These are phyloP conservation scores for Microtus ochrogaster DNA, from an alignment of 2,113 vertebrate genomes.

Conservation along the genomic window DNA sequence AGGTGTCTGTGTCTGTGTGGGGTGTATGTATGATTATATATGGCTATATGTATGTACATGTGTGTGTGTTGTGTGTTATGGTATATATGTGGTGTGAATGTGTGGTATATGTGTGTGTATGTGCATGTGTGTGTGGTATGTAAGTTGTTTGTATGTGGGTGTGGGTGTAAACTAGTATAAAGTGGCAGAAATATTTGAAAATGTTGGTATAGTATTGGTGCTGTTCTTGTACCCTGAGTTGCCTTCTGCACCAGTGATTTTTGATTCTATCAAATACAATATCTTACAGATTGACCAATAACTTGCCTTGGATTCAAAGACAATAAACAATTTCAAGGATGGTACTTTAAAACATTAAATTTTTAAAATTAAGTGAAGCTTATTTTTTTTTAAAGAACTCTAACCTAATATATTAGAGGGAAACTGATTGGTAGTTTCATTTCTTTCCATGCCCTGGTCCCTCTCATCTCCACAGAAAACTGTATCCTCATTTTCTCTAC, in stretches of 20 bases:
- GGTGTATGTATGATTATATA: background rate
- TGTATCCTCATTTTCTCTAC: background rate
- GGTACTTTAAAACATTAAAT: background rate
- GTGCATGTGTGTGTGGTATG: background rate
- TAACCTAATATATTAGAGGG: conserved; percentile 51
- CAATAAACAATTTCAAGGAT: conserved; percentile 52
- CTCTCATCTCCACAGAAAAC: conserved; percentile 23
- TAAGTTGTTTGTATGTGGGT: background rate
- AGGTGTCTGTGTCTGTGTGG: too few species aligned
- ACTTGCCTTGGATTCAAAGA: conserved; percentile 48
- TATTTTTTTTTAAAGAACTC: conserved; percentile 65
- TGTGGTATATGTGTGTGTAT: background rate
- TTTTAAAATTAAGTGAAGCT: conserved; percentile 53
- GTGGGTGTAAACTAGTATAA: background rate
- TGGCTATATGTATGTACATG: background rate
- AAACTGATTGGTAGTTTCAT: conserved; percentile 56
- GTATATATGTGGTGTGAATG: background rate
- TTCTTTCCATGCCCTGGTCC: conserved; percentile 19
- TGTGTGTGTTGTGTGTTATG: background rate
- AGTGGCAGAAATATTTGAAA: conserved; percentile 24
- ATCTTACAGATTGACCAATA: conserved; percentile 9
- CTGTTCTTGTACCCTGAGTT: background rate
- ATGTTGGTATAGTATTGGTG: background rate
- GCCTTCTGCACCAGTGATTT: background rate
- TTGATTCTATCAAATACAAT: background rate